phyloP scores from a whole-genome alignment of 2,113 vertebrate species.

The Erythrolamprus reginae region DNA sequence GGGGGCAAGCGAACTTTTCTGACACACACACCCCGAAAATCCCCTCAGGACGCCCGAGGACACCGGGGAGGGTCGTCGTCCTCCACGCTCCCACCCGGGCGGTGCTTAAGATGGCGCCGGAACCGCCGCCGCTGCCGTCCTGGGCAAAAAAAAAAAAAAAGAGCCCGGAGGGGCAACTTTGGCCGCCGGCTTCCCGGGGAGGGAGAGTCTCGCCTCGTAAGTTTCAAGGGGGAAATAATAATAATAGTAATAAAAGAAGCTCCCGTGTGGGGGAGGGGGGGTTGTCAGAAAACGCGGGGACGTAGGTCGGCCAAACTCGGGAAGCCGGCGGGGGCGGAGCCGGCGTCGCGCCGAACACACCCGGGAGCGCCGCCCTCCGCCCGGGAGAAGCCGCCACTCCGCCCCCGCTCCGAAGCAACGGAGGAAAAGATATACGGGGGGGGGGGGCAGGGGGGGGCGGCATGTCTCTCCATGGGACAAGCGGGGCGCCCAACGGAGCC shows the following conservation, averaged over 20 bases:
- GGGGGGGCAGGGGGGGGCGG: neutral
- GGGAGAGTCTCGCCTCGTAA: neutral
- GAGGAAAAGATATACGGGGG: too few species aligned
- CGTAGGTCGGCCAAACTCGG: neutral
- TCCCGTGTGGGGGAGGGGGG: too few species aligned
- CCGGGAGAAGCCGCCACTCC: neutral
- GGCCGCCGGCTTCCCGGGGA: too few species aligned
- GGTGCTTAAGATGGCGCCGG: constrained; percentile 27
- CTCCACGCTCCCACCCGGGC: neutral
- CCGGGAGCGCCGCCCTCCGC: neutral
- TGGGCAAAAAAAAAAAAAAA: too few species aligned
- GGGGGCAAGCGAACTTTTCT: neutral
- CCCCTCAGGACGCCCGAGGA: neutral
- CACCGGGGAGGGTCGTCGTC: too few species aligned
- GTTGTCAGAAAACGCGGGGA: neutral
- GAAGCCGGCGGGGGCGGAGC: neutral
- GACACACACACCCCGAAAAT: neutral
- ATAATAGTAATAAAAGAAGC: too few species aligned
- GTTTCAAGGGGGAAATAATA: too few species aligned
- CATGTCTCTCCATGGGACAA: neutral
- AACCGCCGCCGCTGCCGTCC: neutral
- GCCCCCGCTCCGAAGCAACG: neutral
- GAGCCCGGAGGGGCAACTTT: neutral
- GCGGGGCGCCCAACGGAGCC: neutral
- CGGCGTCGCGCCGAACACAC: constrained; percentile 12